Base-by-base conservation (phyloP, 2,797 vertebrate species). In the Rhabdophis nuchalis region DNA sequence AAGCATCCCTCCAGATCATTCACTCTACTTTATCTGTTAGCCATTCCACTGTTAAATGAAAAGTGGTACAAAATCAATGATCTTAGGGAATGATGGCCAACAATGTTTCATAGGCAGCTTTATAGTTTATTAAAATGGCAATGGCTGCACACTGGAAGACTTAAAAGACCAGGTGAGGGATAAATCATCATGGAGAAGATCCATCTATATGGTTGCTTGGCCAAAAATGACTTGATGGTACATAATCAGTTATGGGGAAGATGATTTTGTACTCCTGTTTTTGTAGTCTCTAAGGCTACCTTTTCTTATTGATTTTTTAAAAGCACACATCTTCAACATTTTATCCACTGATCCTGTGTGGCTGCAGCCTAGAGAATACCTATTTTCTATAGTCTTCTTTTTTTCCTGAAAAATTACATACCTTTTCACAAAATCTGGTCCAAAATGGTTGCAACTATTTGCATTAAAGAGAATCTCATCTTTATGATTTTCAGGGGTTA, bases 11-110 rank as follows among this genome's bases (percentile, higher is more conserved):
- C 68, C n/a, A 23, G 20, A 77, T 36, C 7, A 18, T 41, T 77
- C 8, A 46, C 32, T 27, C 7, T 77, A 41, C 36, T 27, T 20
- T 86, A 25, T 94, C 94, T 93, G 77, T 94, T 87, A 25, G 13
- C 89, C 85, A 46, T 91, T 32, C 25, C 72, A 7, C 92, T 94
- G 92, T 29, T 64, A 91, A 95, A 89, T 32, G n/a, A 95, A 93
- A 94, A 92, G 93, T 92, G 93, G 91, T 94, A 92, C 87, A 93
- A 20, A 86, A 88, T 29, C 36, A 77, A 14, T 61, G 25, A 11
- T 32, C n/a, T 54, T 25, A 7, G 11, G 46, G 7, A 56, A n/a
- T 61, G 25, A 46, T 64, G 32, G 4, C 3, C 91, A 68, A 50
- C 53, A 29, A 72, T 58, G n/a, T 25, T 54, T 68, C 18, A 25